A percentile compares a stretch with the other conserved stretches of the same genome.
Evolutionary conservation across 2,113 vertebrate species (phyloP).

Genomic region (Anoplopoma fimbria): DNA sequence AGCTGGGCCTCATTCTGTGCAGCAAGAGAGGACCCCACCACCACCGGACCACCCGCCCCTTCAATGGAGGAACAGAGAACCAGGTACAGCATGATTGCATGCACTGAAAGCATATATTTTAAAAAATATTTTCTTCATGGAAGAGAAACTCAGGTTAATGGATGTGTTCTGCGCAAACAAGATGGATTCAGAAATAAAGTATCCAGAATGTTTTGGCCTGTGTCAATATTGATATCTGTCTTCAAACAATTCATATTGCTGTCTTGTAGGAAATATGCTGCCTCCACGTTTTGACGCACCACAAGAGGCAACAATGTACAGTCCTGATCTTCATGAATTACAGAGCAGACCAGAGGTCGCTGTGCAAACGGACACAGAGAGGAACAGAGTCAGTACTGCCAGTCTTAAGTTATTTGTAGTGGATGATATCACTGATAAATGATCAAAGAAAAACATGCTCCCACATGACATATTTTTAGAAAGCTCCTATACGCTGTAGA

Average conservation of each 20-base stretch:
- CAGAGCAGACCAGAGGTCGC: slow-evolving; percentile 1
- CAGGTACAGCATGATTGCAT: slow-evolving; percentile 38
- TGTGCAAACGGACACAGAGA: slow-evolving; percentile 11
- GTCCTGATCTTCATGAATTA: not conserved
- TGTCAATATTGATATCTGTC: not conserved
- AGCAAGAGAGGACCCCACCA: slow-evolving; percentile 32
- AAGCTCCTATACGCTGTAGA: not conserved
- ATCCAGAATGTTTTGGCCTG: not conserved
- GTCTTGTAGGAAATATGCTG: slow-evolving; percentile 32
- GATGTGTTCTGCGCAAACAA: not conserved
- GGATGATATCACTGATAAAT: not conserved
- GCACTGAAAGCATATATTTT: not conserved
- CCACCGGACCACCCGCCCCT: slow-evolving; percentile 47
- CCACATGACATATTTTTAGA: not conserved
- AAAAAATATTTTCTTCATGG: not conserved
- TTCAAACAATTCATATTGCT: not conserved
- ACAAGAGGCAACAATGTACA: slow-evolving; percentile 23
- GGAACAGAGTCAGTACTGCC: slow-evolving; percentile 70
- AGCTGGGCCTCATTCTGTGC: slow-evolving; percentile 16
- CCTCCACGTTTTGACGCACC: slow-evolving; percentile 1
- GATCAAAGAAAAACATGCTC: not conserved
- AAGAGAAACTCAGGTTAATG: not conserved
- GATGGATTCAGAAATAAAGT: not conserved
- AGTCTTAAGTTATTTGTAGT: too few species aligned
- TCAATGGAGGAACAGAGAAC: slow-evolving; percentile 57